Base-by-base conservation (phyloP, 2,888 invertebrate genomes). In the Amorpha juglandis region DNA sequence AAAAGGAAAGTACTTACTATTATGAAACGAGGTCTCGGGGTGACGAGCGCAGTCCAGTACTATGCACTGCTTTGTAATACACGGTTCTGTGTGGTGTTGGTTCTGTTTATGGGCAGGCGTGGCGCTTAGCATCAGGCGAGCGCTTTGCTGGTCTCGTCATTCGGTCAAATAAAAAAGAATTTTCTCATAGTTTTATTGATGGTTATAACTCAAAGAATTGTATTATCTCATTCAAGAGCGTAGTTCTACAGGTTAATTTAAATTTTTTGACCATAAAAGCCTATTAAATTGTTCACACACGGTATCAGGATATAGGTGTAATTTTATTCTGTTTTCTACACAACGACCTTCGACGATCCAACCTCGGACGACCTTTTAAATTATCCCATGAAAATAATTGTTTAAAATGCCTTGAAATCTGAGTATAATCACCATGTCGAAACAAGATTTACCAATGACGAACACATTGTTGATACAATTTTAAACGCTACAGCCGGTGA, bases 351-450 rank as follows among this genome's bases (percentile, higher is more conserved):
- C 38, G n/a, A 27, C 53, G 16, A 1, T 16, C 16, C 38, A 38
- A 58, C 33, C 19, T 53, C 53, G n/a, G 8, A n/a, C 45, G 51
- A 58, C 55, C 42, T 51, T 42, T 53, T 21, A 27, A 35, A 63
- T 52, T 63, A 63, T 55, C 48, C 21, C 38, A 42, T 38, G 47
- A 19, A 52, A 52, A 64, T 64, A 51, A 58, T n/a, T 58, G 55
- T 42, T 12, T 11, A 38, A 38, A n/a, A n/a, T n/a, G n/a, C 55
- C 55, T 58, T 58, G 55, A 38, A 38, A 16, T 16, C 33, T 8
- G 19, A 16, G 55, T 19, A 58, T 58, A 58, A 58, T 38, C 55
- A 19, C 38, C n/a, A n/a, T n/a, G n/a, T n/a, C n/a, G n/a, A n/a
- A 38, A 58, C 55, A 16, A 38, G 55, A 58, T 58, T 38, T 19